phyloP scores from a whole-genome alignment of 1,140 invertebrate genomes.

The Aricia agestis region DNA sequence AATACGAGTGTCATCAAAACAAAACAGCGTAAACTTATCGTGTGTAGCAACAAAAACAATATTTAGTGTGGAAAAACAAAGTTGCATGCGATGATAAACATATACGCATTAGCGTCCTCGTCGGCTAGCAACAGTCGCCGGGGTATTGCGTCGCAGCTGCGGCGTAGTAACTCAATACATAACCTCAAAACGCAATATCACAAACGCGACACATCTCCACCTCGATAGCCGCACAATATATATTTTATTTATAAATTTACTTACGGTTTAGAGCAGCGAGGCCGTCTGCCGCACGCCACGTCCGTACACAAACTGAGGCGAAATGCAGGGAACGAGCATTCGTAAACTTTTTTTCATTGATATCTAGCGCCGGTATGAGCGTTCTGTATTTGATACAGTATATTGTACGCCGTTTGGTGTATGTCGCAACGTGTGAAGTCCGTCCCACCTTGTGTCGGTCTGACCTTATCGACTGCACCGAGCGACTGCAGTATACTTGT shows the following conservation, averaged over 20 bases:
- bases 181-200: conserved; percentile 36
- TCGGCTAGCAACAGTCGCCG: conserved; percentile 66
- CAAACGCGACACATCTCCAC: background rate
- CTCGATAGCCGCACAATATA: background rate
- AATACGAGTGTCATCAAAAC: background rate
- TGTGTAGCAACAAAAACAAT: conserved; percentile 18
- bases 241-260: conserved; percentile 31
- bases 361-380: background rate
- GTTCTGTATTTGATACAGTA: no score
- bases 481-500: conserved; percentile 37
- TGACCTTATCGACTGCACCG: conserved; percentile 70
- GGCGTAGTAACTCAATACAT: conserved; percentile 63
- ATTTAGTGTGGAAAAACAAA: conserved; percentile 21
- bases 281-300: background rate
- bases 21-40: background rate
- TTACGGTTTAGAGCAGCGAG: conserved; percentile 42
- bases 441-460: conserved; percentile 51
- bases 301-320: conserved; percentile 41
- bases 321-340: conserved; percentile 41
- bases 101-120: conserved; percentile 64
- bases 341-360: conserved; percentile 21
- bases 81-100: conserved; percentile 30
- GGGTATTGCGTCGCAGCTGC: conserved; percentile 62
- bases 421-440: conserved; percentile 52
- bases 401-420: conserved; percentile 29